These are phyloP conservation scores for Rhodophaea formosa DNA, from an alignment of 2,888 invertebrate genomes.

Conservation along the genomic window DNA sequence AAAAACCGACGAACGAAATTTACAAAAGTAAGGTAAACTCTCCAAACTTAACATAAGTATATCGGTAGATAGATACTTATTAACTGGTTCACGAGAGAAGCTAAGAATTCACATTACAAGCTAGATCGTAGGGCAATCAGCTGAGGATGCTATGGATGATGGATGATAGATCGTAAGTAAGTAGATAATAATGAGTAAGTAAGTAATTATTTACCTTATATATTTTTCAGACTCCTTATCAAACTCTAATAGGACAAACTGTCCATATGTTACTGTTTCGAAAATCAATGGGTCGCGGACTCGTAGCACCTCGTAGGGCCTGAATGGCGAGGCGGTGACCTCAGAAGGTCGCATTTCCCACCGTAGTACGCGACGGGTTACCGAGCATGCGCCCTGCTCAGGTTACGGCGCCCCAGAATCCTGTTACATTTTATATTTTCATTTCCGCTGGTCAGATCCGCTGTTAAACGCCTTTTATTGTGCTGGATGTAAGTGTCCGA, in stretches of 20 bases:
- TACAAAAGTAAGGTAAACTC: too few species aligned
- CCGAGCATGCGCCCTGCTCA: constrained; percentile 58
- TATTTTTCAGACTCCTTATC: too few species aligned
- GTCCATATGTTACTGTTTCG: constrained; percentile 51
- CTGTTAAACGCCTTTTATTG: constrained; percentile 21
- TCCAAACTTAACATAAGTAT: too few species aligned
- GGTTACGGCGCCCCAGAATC: constrained; percentile 16
- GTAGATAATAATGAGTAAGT: too few species aligned
- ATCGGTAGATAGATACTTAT: too few species aligned
- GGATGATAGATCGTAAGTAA: too few species aligned
- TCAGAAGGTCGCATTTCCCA: constrained; percentile 66
- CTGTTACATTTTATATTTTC: constrained; percentile 12
- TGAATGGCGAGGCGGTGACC: constrained; percentile 74
- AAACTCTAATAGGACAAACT: too few species aligned
- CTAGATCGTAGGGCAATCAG: too few species aligned
- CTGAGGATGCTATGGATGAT: too few species aligned
- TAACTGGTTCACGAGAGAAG: too few species aligned
- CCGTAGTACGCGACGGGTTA: constrained; percentile 66
- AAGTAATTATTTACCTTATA: too few species aligned
- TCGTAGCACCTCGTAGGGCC: constrained; percentile 30
- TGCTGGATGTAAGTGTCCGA: not conserved
- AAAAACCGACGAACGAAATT: not conserved
- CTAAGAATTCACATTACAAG: too few species aligned
- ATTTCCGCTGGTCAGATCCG: constrained; percentile 22
- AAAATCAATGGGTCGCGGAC: constrained; percentile 68